Base-by-base conservation (phyloP, 2,888 invertebrate genomes). In the Erebia aethiops region DNA sequence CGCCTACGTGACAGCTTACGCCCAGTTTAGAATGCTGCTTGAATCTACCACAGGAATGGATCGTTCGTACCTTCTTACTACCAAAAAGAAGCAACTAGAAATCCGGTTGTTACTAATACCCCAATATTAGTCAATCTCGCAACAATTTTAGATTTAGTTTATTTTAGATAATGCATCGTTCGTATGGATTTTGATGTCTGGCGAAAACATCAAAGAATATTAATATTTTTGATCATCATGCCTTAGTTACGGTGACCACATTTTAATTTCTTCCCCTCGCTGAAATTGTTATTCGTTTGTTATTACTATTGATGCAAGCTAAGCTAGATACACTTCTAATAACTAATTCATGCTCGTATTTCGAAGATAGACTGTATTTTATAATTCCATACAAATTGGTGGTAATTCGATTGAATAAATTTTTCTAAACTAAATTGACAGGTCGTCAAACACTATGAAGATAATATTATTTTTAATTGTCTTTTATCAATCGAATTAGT, bases 161-260 rank as follows among this genome's bases (percentile, higher is more conserved):
- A 60, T 41, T 62, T 21, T 46, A 49, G 8, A 62, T 46, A 61
- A 11, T 61, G 16, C 43, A 46, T 14, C 54, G 14, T n/a, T n/a
- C 16, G 56, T 60, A 16, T 41, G 60, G 9, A 41, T 61, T 46
- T 7, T 46, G 16, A 61, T 61, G 46, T 61, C 46, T 61, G 46
- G 46, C 46, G 61, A 46, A 61, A 46, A 46, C 14, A 61, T 18
- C 11, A 11, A 61, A 16, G 43, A 2, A 61, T 56, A 74, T 71
- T 56, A 67, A 66, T 68, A 68, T 76, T 77, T 81, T 79, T 81
- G 76, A 81, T 71, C 78, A 75, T 81, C 91, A 91, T 91, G 91
- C 91, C 87, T 90, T 90, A 90, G 89, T 89, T 83, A 71, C 51
- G 79, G 74, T 78, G 78, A 80, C 73, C 74, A 75, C 75, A 66